phyloP scores from a whole-genome alignment of 1,140 invertebrate species.

The Littorina saxatilis region DNA sequence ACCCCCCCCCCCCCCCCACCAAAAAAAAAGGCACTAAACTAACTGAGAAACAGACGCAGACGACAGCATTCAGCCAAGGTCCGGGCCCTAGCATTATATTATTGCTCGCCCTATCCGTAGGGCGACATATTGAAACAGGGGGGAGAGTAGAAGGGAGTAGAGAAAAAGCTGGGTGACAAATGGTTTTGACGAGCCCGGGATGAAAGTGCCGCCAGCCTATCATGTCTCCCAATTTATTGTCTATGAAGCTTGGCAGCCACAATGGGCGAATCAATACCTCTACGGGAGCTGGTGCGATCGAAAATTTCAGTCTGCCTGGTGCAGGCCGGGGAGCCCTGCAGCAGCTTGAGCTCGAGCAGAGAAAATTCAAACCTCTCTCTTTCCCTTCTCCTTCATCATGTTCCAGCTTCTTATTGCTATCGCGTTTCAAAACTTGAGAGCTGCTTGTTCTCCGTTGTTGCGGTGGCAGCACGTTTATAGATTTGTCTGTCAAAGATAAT shows the following conservation, averaged over 20 bases:
- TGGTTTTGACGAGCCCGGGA: conserved; percentile 23
- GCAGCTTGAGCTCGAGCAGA: no score
- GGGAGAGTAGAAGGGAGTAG: neutral
- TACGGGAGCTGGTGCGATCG: neutral
- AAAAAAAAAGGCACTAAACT: neutral
- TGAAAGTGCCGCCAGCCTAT: conserved; percentile 30
- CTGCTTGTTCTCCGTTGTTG: no score
- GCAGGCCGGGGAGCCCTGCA: neutral
- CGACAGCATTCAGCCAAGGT: no score
- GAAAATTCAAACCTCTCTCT: no score
- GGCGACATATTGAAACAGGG: neutral
- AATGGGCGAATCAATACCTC: conserved; percentile 30
- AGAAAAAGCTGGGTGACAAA: conserved; percentile 16
- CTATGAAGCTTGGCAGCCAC: conserved; percentile 28
- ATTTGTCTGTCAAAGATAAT: neutral
- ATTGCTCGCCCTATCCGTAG: no score
- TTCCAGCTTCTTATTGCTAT: no score
- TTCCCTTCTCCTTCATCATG: no score
- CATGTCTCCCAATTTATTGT: conserved; percentile 38
- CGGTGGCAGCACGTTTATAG: neutral
- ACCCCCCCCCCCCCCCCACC: no score
- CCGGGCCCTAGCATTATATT: neutral
- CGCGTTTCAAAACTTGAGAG: no score
- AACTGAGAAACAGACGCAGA: neutral
- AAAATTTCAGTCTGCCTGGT: neutral